Percentiles rank a stretch among this genome's conserved stretches.
phyloP scores from a whole-genome alignment of 2,797 vertebrate species.

The Sebastes taczanowskii region DNA sequence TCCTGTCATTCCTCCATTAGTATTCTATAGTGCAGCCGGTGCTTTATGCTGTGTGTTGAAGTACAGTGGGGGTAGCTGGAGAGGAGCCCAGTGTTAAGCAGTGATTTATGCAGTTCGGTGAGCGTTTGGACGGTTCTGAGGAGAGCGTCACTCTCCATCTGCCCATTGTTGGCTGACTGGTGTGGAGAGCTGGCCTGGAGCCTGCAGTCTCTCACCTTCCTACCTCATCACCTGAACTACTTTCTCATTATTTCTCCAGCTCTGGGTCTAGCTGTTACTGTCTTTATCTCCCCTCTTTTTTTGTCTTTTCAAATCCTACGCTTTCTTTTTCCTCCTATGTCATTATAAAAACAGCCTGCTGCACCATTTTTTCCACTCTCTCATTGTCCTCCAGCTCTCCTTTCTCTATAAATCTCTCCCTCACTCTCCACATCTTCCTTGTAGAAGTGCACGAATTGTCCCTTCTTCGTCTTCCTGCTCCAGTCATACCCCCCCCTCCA shows the following conservation, averaged over 20 bases:
- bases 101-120: constrained; percentile 62
- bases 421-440: constrained; percentile 32
- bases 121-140: constrained; percentile 43
- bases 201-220: constrained; percentile 25
- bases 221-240: neutral
- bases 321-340: constrained; percentile 2
- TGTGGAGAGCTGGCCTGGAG: constrained; percentile 19
- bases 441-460: constrained; percentile 29
- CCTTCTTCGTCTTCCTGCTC: constrained; percentile 7
- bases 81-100: constrained; percentile 60
- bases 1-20: constrained; percentile 47
- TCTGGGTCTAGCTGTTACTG: neutral
- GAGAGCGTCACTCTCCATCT: constrained; percentile 58
- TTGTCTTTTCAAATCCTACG: neutral
- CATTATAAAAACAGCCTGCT: constrained; percentile 9
- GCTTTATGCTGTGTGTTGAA: constrained; percentile 11
- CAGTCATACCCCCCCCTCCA: neutral
- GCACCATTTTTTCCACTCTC: neutral
- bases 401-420: constrained; percentile 18
- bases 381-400: constrained; percentile 38
- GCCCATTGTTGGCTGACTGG: constrained; percentile 29
- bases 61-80: constrained; percentile 57
- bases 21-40: constrained; percentile 18
- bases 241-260: constrained; percentile 3
- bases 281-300: constrained; percentile 19